A percentile compares a stretch with the other conserved stretches of the same genome.
phyloP scores from a whole-genome alignment of 2,797 vertebrate species.

The Hypotaenidia okinawae region DNA sequence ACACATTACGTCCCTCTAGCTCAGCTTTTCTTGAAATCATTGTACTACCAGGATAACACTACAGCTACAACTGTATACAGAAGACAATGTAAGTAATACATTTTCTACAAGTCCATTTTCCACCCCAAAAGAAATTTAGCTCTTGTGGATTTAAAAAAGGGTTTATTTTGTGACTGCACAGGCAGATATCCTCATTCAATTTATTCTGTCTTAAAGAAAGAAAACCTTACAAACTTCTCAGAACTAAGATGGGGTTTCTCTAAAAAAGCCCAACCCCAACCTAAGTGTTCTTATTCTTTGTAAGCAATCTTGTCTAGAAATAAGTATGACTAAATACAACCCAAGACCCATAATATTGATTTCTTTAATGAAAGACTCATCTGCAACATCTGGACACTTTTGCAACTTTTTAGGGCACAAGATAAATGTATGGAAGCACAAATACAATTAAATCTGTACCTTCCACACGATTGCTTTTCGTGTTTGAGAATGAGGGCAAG shows the following conservation, averaged over 20 bases:
- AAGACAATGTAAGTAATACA: background rate
- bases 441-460: background rate
- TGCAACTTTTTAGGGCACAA: background rate
- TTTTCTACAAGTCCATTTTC: background rate
- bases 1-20: background rate
- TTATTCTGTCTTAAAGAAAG: background rate
- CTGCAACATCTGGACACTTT: background rate
- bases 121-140: background rate
- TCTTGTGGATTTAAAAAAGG: background rate
- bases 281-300: background rate
- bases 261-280: background rate
- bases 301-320: background rate
- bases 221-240: background rate
- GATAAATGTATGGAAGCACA: background rate
- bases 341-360: accelerated
- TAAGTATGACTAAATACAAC: background rate
- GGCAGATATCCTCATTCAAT: background rate
- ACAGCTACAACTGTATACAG: background rate
- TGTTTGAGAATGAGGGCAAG: background rate
- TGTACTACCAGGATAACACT: background rate
- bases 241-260: background rate
- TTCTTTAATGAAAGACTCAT: background rate
- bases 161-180: background rate
- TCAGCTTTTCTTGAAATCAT: background rate
- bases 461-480: background rate